These are phyloP conservation scores for Siphamia tubifer DNA, from an alignment of 2,113 vertebrate species.

Conservation along the genomic window DNA sequence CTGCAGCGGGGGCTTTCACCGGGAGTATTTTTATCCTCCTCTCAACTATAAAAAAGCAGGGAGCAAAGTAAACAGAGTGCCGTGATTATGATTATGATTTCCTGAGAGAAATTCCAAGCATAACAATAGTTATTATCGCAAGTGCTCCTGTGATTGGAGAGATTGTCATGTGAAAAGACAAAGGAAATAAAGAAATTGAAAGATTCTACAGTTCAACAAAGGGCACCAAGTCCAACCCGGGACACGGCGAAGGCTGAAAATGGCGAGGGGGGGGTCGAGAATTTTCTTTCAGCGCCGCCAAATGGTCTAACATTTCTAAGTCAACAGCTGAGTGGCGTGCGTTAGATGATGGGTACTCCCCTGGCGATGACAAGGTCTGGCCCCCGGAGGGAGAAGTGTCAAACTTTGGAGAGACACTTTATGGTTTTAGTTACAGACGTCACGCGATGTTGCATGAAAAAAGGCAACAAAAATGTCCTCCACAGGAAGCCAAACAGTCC, in stretches of 20 bases:
- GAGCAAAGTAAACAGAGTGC: slow-evolving; percentile 60
- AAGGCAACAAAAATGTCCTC: slow-evolving; percentile 34
- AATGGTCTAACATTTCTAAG: slow-evolving; percentile 52
- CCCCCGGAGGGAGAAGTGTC: slow-evolving; percentile 36
- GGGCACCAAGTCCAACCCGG: slow-evolving; percentile 47
- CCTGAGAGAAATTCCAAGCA: slow-evolving; percentile 57
- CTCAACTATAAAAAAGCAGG: slow-evolving; percentile 35
- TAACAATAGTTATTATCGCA: slow-evolving; percentile 55
- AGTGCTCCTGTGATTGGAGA: slow-evolving; percentile 53
- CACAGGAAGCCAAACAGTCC: slow-evolving; percentile 30
- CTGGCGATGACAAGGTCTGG: slow-evolving; percentile 61
- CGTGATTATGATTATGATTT: slow-evolving; percentile 56
- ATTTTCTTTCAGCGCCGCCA: slow-evolving; percentile 45
- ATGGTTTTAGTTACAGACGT: slow-evolving; percentile 62
- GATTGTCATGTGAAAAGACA: slow-evolving; percentile 50
- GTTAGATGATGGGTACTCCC: slow-evolving; percentile 48
- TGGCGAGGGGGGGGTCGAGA: slow-evolving; percentile 7
- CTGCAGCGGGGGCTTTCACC: slow-evolving; percentile 14
- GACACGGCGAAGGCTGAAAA: slow-evolving; percentile 24
- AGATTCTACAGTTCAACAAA: slow-evolving; percentile 44
- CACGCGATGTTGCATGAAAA: slow-evolving; percentile 62
- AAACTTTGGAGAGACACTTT: slow-evolving; percentile 41
- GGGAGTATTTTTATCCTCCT: slow-evolving; percentile 52
- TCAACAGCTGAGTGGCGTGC: slow-evolving; percentile 44
- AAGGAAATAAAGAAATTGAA: slow-evolving; percentile 16